phyloP scores from a whole-genome alignment of 2,113 vertebrate genomes.

The Elephas maximus region DNA sequence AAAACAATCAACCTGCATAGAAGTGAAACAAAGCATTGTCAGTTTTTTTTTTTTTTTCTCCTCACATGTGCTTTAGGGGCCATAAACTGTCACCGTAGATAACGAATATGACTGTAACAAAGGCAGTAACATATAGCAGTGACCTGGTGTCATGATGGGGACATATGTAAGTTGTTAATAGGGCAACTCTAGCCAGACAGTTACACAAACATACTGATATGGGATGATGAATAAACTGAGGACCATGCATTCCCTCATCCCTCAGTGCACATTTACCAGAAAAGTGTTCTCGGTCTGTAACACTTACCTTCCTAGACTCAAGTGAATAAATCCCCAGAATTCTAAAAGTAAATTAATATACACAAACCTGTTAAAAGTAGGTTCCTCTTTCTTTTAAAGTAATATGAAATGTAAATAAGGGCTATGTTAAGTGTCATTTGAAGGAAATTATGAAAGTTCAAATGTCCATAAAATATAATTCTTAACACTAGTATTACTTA shows the following conservation, averaged over 20 bases:
- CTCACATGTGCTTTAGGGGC: not conserved
- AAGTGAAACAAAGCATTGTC: not conserved
- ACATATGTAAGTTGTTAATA: not conserved
- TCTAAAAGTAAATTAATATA: not conserved
- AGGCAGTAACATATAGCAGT: not conserved
- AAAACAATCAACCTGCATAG: not conserved
- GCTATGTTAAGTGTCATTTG: not conserved
- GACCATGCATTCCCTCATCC: not conserved
- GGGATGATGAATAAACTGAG: not conserved
- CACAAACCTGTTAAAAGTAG: not conserved
- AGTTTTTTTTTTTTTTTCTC: not conserved
- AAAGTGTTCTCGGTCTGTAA: not conserved
- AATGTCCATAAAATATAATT: not conserved
- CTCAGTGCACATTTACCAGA: not conserved
- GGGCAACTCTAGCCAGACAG: not conserved
- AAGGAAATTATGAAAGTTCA: not conserved
- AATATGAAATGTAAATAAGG: not conserved
- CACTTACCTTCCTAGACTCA: not conserved
- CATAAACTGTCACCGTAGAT: not conserved
- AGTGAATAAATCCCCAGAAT: not conserved
- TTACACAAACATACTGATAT: not conserved
- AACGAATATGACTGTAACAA: not conserved
- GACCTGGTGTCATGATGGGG: rapidly evolving
- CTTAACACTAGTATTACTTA: not conserved
- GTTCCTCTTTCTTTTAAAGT: not conserved